Conservation (phyloP, 2,888 invertebrate species). For the Drosophila anomelani region DNA sequence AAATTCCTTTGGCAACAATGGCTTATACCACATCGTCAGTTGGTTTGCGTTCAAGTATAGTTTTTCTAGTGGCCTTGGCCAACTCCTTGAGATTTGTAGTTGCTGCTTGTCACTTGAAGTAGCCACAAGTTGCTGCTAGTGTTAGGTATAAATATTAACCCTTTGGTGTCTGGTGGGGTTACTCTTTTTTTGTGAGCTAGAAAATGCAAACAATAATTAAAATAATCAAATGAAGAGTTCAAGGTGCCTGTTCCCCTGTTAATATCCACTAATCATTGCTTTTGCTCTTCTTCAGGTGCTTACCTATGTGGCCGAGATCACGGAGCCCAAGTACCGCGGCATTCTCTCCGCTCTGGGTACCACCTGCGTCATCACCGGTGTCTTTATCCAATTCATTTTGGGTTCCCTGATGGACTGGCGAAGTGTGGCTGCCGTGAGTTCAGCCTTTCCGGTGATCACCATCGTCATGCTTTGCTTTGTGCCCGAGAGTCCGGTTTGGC, state of each 20-base stretch:
- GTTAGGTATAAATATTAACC: not conserved
- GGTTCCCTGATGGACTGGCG: conserved; percentile 90
- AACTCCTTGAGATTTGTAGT: conserved; percentile 25
- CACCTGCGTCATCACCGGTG: conserved; percentile 90
- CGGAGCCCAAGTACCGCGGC: conserved; percentile 91
- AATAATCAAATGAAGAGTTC: not conserved
- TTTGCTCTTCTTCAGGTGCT: conserved; percentile 86
- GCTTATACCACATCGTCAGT: conserved; percentile 4
- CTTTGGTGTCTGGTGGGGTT: no score
- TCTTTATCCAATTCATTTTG: conserved; percentile 90
- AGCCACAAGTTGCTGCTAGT: conserved; percentile 7
- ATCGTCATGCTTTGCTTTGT: conserved; percentile 89
- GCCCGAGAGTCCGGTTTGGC: conserved; percentile 93
- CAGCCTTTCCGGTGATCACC: conserved; percentile 88
- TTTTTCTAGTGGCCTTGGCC: conserved; percentile 23
- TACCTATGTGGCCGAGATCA: conserved; percentile 93
- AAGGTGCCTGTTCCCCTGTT: not conserved
- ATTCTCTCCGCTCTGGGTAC: conserved; percentile 89
- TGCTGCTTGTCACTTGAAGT: conserved; percentile 24
- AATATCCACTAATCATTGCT: not conserved
- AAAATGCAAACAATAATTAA: not conserved
- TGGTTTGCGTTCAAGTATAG: not conserved
- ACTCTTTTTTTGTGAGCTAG: not conserved
- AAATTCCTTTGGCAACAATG: conserved; percentile 23
- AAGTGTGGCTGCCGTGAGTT: conserved; percentile 88